Base-by-base conservation (phyloP, 1,140 invertebrate species). In the Tetraneura akinire region DNA sequence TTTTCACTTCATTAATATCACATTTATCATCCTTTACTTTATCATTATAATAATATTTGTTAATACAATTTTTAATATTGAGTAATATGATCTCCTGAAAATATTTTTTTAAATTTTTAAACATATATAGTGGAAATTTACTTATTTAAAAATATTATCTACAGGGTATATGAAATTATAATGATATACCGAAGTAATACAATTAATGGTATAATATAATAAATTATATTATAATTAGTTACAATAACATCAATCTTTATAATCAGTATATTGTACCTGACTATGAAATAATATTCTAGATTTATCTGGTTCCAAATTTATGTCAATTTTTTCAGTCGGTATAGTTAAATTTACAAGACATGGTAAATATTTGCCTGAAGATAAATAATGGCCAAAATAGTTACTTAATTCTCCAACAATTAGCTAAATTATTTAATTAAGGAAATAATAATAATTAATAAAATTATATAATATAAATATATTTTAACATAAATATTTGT, bases 231-330 rank as follows among this genome's bases (percentile, higher is more conserved):
- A 37, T 4, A 37, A 37, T 37, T 37, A n/a, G n/a, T n/a, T n/a
- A n/a, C n/a, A n/a, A 37, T 37, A 8, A 4, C 8, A 37, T 37
- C 8, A 37, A 37, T 37, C 32, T 4, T 37, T 37, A 37, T 37
- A 37, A 37, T 37, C 32, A 37, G 10, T 37, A 74, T 45, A 51
- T 21, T 80, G 16, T 68, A 84, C 84, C 83, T 89, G 85, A 82
- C 89, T 86, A 71, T 87, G 87, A 18, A 91, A 83, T 37, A 90
- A 84, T 26, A 91, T 85, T 85, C 85, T 85, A 66, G 88, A 88
- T 85, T 91, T 91, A 84, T 91, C 90, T 9, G 90, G 90, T 82
- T 91, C 90, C 53, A 91, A 82, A 85, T 91, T 91, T 13, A 91
- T 86, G 85, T 91, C 91, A 37, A 91, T 66, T 49, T 86, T 82